Base-by-base conservation (phyloP, 2,797 vertebrate species). In the Bradypodion pumilum region DNA sequence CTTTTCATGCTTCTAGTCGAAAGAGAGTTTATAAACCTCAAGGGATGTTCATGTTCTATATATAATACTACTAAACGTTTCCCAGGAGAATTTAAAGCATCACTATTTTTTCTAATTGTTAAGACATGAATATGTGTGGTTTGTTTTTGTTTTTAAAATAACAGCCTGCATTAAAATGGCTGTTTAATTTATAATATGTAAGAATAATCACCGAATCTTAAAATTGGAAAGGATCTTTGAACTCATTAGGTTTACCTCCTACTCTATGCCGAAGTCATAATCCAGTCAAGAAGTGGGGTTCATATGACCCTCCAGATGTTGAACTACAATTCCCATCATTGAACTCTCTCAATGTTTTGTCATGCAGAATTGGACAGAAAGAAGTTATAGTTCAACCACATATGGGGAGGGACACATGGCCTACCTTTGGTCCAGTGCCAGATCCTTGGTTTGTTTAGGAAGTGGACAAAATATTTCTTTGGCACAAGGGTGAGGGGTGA, bases 1-100 rank as follows among this genome's bases (percentile, higher is more conserved):
- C 29, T 88, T 82, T 83, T 60, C 76, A 77, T 42, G 5, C n/a
- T 80, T 88, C 32, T 79, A 69, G 10, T 74, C 62, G 42, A 46
- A n/a, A 49, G 19, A 10, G 21, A 32, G 3, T 21, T 77, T 25
- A 15, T 0, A 1, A 73, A 5, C 3, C 63, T 15, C 37, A 7
- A 80, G 25, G 32, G 62, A 65, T 56, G 37, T 3, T 19, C 52
- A 56, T 62, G 73, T 74, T 88, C 83, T 56, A 1, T 65, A 44
- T 86, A 80, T 21, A 83, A 78, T 5, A 80, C 2, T 76, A 13
- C 2, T 76, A 13, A 82, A 83, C 0, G 76, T 27, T 87, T 86
- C 81, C 49, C 83, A 81, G 74, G 0, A 2, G 12, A 73, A 72
- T 81, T 83, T 82, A 52, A 70, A 63, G 5, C 27, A 59, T 15